Evolutionary conservation across 2,888 invertebrate species (phyloP), one percentile per base, ranked within the genome.

Genomic region (Perizoma flavofasciatum): DNA sequence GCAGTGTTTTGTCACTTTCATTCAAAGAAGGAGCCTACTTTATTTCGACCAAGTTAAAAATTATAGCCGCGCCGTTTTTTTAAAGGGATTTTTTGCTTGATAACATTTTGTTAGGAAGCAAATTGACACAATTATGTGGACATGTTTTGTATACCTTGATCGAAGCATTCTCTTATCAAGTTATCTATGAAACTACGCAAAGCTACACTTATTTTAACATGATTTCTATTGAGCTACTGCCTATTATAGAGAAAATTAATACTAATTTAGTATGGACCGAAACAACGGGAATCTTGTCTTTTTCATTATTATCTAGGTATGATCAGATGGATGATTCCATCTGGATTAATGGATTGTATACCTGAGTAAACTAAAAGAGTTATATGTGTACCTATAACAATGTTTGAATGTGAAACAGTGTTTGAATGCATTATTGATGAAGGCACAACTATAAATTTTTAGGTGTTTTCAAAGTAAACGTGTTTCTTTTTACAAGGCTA

Each of bases 1-100:
- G 66, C 63, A 69, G 61, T 68, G 55, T 54, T 61, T 64, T 58
- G 60, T 59, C 60, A 63, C 60, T 37, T 57, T 63, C 11, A 52
- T 11, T n/a, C 7, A 10, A 6, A 34, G 37, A 22, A 33, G 5
- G 9, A 1, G 32, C 5, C 37, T 40, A 11, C 40, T 48, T 48
- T 50, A n/a, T 34, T 45, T 46, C 52, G 43, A 59, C 55, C 46
- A 59, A 51, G 45, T 9, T 35, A 48, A 10, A 39, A 9, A 35
- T 37, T 37, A 37, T 6, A 37, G 1, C 37, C 37, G 37, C 4
- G 41, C 9, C 41, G 41, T 41, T 8, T 5, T n/a, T 5, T 8
- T 8, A 5, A 5, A 41, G 0, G 41, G n/a, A 37, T 37, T 37
- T 22, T 37, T 7, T 6, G 37, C 37, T 9, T 8, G 41, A 41